Conservation (phyloP, 2,888 invertebrate species). For the Pollenia griseotomentosa region DNA sequence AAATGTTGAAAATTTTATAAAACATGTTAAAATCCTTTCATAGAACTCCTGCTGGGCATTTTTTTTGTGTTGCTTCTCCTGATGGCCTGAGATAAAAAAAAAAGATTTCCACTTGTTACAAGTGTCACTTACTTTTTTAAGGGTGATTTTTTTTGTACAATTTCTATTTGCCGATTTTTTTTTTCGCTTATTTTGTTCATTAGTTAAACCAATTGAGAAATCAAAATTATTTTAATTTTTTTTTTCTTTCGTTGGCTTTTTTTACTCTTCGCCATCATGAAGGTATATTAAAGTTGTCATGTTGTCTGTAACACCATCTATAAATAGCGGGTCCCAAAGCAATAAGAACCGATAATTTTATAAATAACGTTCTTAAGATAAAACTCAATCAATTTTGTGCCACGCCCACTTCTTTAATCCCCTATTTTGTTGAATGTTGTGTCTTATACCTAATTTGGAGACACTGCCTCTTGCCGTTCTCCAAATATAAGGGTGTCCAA, state of each 20-base stretch:
- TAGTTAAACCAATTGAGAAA: conserved; percentile 52
- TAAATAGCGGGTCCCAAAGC: too few relatives aligned
- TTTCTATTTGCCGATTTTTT: neutral
- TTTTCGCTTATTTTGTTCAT: neutral
- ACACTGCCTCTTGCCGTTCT: too few relatives aligned
- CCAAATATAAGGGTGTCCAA: too few relatives aligned
- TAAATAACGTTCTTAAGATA: too few relatives aligned
- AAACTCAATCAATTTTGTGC: too few relatives aligned
- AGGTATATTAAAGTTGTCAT: too few relatives aligned
- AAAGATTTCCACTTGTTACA: conserved; percentile 50
- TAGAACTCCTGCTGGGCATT: conserved; percentile 41
- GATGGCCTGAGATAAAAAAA: neutral
- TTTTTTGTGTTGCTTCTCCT: neutral
- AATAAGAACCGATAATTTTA: too few relatives aligned
- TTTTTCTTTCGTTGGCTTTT: neutral
- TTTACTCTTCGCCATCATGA: too few relatives aligned
- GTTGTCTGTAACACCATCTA: too few relatives aligned
- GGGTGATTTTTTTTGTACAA: conserved; percentile 30
- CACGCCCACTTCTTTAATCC: too few relatives aligned
- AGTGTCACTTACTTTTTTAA: conserved; percentile 31
- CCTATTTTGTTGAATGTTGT: too few relatives aligned
- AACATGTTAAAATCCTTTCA: conserved; percentile 4
- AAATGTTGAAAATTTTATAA: neutral
- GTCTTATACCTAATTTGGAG: too few relatives aligned
- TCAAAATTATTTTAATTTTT: conserved; percentile 41